These are phyloP conservation scores for Pemphredon lugubris DNA, from an alignment of 2,888 invertebrate genomes.

Conservation along the genomic window DNA sequence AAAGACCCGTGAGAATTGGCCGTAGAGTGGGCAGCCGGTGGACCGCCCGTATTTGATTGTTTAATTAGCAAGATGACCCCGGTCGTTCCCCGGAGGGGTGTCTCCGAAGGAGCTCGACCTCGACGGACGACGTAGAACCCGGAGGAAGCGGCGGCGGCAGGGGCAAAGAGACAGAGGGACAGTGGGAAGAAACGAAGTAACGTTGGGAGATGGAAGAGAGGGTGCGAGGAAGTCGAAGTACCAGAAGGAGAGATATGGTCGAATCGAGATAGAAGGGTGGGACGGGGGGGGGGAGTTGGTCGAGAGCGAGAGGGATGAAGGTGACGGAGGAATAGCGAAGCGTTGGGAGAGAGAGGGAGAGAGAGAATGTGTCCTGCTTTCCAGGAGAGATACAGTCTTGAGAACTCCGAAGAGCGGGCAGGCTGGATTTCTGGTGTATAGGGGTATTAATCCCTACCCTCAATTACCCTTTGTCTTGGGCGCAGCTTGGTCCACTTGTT, in stretches of 20 bases:
- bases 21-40: constrained; percentile 61
- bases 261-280: constrained; percentile 33
- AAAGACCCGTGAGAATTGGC: constrained; percentile 71
- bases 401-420: constrained; percentile 72
- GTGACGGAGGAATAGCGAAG: constrained; percentile 46
- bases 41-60: constrained; percentile 81
- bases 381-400: constrained; percentile 70
- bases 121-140: constrained; percentile 49
- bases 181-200: constrained; percentile 30
- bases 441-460: constrained; percentile 81
- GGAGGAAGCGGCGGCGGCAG: constrained; percentile 32
- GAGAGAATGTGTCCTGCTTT: constrained; percentile 54
- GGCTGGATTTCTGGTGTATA: constrained; percentile 79
- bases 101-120: constrained; percentile 62
- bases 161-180: no score
- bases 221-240: constrained; percentile 60
- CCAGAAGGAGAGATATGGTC: constrained; percentile 49
- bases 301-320: constrained; percentile 26
- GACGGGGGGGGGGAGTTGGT: constrained; percentile 22
- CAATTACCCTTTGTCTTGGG: constrained; percentile 82
- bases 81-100: constrained; percentile 67
- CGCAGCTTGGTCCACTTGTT: constrained; percentile 81
- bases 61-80: constrained; percentile 81
- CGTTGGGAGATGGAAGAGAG: constrained; percentile 33
- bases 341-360: no score